Base-by-base conservation (phyloP, 2,888 invertebrate genomes). In the Leptinotarsa juncta region DNA sequence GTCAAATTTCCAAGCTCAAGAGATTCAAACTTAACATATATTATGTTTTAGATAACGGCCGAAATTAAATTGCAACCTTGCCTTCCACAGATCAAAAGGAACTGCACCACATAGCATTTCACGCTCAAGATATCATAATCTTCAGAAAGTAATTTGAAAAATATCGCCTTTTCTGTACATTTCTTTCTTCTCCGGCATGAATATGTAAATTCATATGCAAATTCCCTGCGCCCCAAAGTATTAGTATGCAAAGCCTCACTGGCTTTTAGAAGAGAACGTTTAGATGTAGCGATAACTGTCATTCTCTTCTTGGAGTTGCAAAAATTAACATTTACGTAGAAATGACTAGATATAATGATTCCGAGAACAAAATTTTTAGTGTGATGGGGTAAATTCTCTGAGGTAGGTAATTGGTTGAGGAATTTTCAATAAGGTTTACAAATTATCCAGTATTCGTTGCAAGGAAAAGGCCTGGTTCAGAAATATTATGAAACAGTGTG, bases 281-380 rank as follows among this genome's bases (percentile, higher is more conserved):
- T 81, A 81, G 81, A 82, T 82, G 79, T 79, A 75, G 82, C 84
- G 83, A 84, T 85, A 84, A 83, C 84, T 85, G 81, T 82, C 81
- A 82, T 83, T 83, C 82, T 80, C 80, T 80, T 80, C 80, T 83
- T 78, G 81, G 81, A 82, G 81, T 83, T 75, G 78, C 83, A 82
- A 83, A 84, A 84, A 83, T 82, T 82, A 82, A 79, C 83, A 83
- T 83, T 83, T 82, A 81, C 81, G 76, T 82, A 81, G 81, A 82
- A 83, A 83, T 82, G 83, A 75, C 73, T 67, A 66, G 73, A 67
- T 71, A 62, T 73, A 68, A 68, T 74, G 69, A 71, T 73, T 73
- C 73, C 70, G 67, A 57, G 68, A 77, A 70, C 67, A 70, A 72
- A 70, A 49, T 77, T 74, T 65, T 68, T 0, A n/a, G 62, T 62